Percentiles rank a stretch among this genome's conserved stretches.
Evolutionary conservation across 1,140 invertebrate genomes (phyloP).

Genomic region (Sinella curviseta): DNA sequence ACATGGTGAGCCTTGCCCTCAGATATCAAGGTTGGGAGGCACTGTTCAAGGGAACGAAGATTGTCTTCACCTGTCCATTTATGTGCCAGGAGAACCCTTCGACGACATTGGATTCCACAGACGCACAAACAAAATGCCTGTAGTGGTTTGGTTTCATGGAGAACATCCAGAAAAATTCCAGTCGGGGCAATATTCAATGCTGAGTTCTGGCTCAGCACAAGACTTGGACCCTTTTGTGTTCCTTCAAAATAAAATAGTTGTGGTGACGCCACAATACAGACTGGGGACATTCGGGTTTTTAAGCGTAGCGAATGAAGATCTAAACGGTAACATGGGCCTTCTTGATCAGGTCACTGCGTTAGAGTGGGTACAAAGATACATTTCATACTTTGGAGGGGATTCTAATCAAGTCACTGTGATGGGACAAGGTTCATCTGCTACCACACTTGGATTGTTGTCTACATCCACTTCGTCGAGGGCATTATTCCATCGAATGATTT

Average conservation of each 20-base stretch:
- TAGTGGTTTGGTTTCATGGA: slow-evolving; percentile 90
- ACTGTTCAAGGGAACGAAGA: slow-evolving; percentile 61
- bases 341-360: slow-evolving; percentile 90
- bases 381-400: slow-evolving; percentile 85
- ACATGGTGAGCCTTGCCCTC: slow-evolving; percentile 36
- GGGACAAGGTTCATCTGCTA: slow-evolving; percentile 73
- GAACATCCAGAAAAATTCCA: slow-evolving; percentile 88
- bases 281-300: slow-evolving; percentile 84
- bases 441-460: slow-evolving; percentile 52
- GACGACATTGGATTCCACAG: not conserved
- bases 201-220: slow-evolving; percentile 64
- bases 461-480: slow-evolving; percentile 48
- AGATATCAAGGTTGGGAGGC: slow-evolving; percentile 25
- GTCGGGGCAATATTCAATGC: slow-evolving; percentile 87
- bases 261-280: slow-evolving; percentile 94
- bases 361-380: slow-evolving; percentile 90
- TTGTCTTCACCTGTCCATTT: slow-evolving; percentile 62
- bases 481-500: slow-evolving; percentile 86
- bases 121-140: slow-evolving; percentile 60
- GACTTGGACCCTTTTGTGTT: slow-evolving; percentile 38
- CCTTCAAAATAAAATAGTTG: slow-evolving; percentile 79
- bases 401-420: slow-evolving; percentile 83
- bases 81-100: slow-evolving; percentile 50
- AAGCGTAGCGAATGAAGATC: slow-evolving; percentile 70
- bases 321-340: slow-evolving; percentile 88